Conservation (phyloP, 2,113 vertebrate species). For the Pongo pygmaeus region DNA sequence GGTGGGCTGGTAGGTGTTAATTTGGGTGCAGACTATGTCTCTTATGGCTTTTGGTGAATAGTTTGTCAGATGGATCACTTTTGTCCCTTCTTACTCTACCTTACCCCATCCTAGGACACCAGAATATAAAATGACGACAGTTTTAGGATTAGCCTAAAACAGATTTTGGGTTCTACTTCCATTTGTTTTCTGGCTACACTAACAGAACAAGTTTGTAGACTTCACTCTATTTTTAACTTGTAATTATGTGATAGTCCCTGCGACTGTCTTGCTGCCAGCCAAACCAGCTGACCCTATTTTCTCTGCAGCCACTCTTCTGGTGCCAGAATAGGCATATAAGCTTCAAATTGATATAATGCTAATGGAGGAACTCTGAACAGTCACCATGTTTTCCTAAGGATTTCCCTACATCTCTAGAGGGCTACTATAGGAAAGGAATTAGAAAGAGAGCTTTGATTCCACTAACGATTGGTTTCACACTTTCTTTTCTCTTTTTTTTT, state of each 20-base stretch:
- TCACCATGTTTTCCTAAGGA: neutral
- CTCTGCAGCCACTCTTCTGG: neutral
- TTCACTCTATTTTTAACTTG: slow-evolving; percentile 58
- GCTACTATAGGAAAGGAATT: neutral
- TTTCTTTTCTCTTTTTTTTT: neutral
- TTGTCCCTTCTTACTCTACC: neutral
- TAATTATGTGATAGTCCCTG: neutral
- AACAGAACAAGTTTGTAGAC: neutral
- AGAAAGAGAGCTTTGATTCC: neutral
- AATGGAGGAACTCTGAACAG: neutral
- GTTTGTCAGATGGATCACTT: neutral
- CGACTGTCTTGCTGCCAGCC: neutral
- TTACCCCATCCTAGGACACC: neutral
- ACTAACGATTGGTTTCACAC: neutral
- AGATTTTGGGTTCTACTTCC: neutral
- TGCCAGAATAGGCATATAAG: neutral
- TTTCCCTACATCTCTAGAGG: neutral
- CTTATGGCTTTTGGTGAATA: neutral
- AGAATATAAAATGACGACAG: neutral
- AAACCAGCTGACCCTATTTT: slow-evolving; percentile 51
- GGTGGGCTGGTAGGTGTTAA: neutral
- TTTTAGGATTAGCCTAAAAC: neutral
- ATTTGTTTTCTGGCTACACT: slow-evolving; percentile 18
- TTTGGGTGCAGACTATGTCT: neutral
- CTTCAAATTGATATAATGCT: neutral